Evolutionary conservation across 2,888 invertebrate species (phyloP), one percentile per base, ranked within the genome.

Genomic region (Polymixis flavicincta): DNA sequence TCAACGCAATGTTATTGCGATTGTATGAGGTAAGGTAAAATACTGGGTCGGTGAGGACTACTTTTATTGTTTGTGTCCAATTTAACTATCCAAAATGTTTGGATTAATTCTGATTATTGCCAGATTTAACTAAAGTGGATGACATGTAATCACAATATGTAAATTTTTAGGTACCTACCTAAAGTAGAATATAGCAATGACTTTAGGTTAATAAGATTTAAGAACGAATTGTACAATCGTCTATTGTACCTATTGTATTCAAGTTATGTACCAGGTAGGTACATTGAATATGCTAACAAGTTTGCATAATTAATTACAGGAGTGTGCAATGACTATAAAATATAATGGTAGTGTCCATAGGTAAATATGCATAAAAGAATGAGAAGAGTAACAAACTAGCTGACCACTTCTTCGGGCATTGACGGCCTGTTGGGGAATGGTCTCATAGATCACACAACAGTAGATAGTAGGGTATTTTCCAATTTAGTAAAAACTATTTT

Each of bases 171-270:
- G n/a, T n/a, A 61, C 32, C 11, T n/a, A 61, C 32, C 11, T 45
- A 25, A 52, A 28, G 11, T 48, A 61, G 17, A 63, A n/a, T 37
- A 22, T 61, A 57, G n/a, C 75, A 68, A 55, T 79, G 63, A 54
- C 63, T 64, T 63, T 28, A 63, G 57, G 63, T 64, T 57, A 74
- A 76, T 64, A n/a, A n/a, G 13, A 42, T 59, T n/a, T 45, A 25
- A 22, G 25, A 25, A 32, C 13, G 32, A 54, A 42, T 55, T 32
- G 54, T 14, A 42, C 37, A 78, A 65, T 79, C 48, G 60, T 54
- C 60, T 54, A 66, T 80, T 78, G 78, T 59, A 32, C 32, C 32
- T 32, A 25, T 80, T 74, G 14, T 74, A 50, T 55, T 74, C n/a
- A 63, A 57, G n/a, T 73, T 19, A 45, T 28, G 11, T n/a, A 55